Conservation (phyloP, 1,140 invertebrate genomes). For the Drosophila tropicalis region DNA sequence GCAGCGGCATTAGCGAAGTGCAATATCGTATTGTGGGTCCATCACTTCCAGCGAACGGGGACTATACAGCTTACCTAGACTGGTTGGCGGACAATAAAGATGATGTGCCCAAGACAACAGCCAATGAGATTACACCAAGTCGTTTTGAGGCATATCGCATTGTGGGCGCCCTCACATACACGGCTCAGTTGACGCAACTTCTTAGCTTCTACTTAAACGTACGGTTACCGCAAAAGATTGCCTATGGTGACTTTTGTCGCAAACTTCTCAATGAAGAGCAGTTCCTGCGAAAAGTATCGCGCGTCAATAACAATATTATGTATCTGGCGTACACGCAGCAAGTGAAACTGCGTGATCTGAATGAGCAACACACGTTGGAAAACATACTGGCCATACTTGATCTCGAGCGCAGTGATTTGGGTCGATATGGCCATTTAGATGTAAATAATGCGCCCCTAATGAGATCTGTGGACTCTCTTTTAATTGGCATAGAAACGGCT, state of each 20-base stretch:
- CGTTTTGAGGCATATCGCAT: slow-evolving; percentile 89
- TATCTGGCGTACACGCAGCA: slow-evolving; percentile 92
- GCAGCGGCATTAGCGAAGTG: slow-evolving; percentile 87
- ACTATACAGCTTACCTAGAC: slow-evolving; percentile 90
- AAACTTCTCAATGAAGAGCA: slow-evolving; percentile 87
- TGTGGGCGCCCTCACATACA: slow-evolving; percentile 91
- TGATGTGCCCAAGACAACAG: slow-evolving; percentile 84
- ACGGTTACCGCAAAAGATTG: slow-evolving; percentile 89
- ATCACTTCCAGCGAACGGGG: slow-evolving; percentile 88
- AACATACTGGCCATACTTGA: slow-evolving; percentile 90
- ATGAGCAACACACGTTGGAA: slow-evolving; percentile 88
- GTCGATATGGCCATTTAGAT: slow-evolving; percentile 84
- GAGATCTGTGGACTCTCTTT: slow-evolving; percentile 86
- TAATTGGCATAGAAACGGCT: slow-evolving; percentile 85
- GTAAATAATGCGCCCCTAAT: slow-evolving; percentile 72
- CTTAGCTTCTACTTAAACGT: slow-evolving; percentile 91
- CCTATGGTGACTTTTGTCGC: slow-evolving; percentile 91
- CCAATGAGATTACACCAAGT: slow-evolving; percentile 82
- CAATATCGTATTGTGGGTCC: slow-evolving; percentile 90
- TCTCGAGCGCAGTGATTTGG: slow-evolving; percentile 87
- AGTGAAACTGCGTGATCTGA: slow-evolving; percentile 86
- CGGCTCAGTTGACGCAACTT: slow-evolving; percentile 90
- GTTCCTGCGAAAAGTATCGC: slow-evolving; percentile 89
- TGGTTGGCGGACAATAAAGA: slow-evolving; percentile 89
- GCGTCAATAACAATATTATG: slow-evolving; percentile 92